A percentile compares a stretch with the other conserved stretches of the same genome.
phyloP scores from a whole-genome alignment of 2,113 vertebrate genomes.

The Orycteropus afer region DNA sequence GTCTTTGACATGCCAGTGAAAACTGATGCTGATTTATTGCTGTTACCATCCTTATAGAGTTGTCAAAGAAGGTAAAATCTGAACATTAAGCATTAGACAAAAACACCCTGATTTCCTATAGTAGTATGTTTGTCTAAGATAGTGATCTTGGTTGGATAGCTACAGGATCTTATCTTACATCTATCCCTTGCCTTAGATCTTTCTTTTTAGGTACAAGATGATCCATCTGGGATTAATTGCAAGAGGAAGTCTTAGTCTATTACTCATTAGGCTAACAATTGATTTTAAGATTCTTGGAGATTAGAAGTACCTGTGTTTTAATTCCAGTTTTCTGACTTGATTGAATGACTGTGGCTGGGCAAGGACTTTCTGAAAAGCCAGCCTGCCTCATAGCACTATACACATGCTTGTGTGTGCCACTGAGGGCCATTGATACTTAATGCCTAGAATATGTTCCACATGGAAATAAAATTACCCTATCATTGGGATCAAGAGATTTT shows the following conservation, averaged over 20 bases:
- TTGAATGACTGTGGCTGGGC: neutral
- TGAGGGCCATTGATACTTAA: neutral
- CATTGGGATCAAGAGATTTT: neutral
- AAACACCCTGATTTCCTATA: neutral
- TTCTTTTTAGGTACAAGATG: slow-evolving; percentile 43
- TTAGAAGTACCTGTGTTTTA: neutral
- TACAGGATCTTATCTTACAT: neutral
- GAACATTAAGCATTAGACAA: neutral
- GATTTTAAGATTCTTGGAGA: neutral
- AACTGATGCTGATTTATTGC: neutral
- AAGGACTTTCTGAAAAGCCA: neutral
- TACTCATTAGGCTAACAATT: neutral
- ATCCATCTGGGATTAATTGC: neutral
- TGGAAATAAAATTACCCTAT: neutral
- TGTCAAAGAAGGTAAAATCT: neutral
- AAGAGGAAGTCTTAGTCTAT: neutral
- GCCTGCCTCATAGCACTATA: too few species aligned
- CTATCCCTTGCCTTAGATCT: neutral
- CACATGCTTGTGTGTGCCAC: neutral
- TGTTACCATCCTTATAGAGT: neutral
- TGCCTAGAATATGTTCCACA: neutral
- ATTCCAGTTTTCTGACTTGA: neutral
- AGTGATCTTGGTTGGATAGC: neutral
- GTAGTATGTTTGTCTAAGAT: neutral
- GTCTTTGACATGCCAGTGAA: neutral